phyloP scores from a whole-genome alignment of 2,888 invertebrate species.

The Parelbella ahira region DNA sequence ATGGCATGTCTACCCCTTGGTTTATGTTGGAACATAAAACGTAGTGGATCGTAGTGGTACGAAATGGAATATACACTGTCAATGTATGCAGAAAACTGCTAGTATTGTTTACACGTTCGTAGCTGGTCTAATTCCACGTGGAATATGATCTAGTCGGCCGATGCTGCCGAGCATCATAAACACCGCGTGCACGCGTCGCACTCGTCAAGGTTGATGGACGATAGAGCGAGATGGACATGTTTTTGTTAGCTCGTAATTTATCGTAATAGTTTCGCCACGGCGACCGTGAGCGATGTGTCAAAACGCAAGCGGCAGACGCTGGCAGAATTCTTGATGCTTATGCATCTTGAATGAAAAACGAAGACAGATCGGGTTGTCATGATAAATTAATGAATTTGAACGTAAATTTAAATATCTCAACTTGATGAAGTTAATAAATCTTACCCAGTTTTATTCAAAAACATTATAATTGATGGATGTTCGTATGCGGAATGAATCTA shows the following conservation, averaged over 20 bases:
- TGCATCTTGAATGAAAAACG: constrained; percentile 42
- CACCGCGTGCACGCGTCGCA: constrained; percentile 17
- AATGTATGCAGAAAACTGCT: too few relatives aligned
- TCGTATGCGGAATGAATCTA: too few relatives aligned
- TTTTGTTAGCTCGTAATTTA: constrained; percentile 41
- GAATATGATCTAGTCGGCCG: too few relatives aligned
- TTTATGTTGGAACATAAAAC: too few relatives aligned
- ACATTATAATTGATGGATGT: too few relatives aligned
- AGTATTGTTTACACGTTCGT: constrained; percentile 2
- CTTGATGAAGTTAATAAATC: too few relatives aligned
- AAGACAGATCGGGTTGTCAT: constrained; percentile 10
- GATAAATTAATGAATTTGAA: constrained; percentile 5
- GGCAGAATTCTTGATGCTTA: constrained; percentile 40
- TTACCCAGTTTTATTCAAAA: too few relatives aligned
- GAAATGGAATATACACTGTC: too few relatives aligned
- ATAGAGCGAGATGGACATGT: constrained; percentile 38
- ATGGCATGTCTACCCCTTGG: too few relatives aligned
- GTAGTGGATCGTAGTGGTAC: too few relatives aligned
- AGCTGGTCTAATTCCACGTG: constrained; percentile 9
- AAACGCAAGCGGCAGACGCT: constrained; percentile 38
- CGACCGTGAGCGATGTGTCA: constrained; percentile 54
- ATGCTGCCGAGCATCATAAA: background rate
- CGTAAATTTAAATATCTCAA: too few relatives aligned
- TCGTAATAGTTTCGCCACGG: constrained; percentile 52
- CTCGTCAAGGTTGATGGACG: constrained; percentile 39